phyloP scores from a whole-genome alignment of 2,113 vertebrate species.

The Sander lucioperca region DNA sequence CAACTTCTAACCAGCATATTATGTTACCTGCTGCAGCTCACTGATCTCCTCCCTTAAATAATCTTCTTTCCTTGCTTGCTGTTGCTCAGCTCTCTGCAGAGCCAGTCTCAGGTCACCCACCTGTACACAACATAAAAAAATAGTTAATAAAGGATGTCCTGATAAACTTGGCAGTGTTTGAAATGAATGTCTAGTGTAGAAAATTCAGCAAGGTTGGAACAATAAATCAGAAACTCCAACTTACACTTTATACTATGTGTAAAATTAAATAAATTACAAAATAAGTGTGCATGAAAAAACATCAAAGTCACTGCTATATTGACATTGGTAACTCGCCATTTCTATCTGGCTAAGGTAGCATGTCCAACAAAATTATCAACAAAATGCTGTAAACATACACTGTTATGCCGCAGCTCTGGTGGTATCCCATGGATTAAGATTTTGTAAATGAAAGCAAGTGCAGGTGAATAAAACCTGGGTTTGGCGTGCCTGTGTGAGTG shows the following conservation, averaged over 20 bases:
- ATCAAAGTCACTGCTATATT: neutral
- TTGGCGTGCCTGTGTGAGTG: neutral
- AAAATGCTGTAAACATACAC: neutral
- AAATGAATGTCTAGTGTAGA: neutral
- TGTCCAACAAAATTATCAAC: neutral
- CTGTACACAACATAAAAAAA: slow-evolving; percentile 73
- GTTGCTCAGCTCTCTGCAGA: slow-evolving; percentile 93
- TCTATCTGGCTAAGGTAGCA: neutral
- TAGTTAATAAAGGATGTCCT: neutral
- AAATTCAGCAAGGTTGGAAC: neutral
- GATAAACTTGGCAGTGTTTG: neutral
- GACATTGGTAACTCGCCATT: neutral
- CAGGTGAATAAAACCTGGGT: neutral
- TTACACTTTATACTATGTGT: neutral
- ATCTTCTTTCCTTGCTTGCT: slow-evolving; percentile 96
- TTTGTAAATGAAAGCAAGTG: neutral
- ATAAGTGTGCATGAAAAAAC: neutral
- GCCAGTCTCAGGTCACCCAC: slow-evolving; percentile 93
- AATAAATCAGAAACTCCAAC: neutral
- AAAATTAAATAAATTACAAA: too few relatives aligned
- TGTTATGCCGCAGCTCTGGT: too few relatives aligned
- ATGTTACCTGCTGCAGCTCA: slow-evolving; percentile 93
- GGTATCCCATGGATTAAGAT: neutral
- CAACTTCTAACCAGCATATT: neutral
- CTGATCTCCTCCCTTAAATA: slow-evolving; percentile 95